Evolutionary conservation across 2,888 invertebrate genomes (phyloP), one percentile per base, ranked within the genome.

Genomic region (Cloeon dipterum): DNA sequence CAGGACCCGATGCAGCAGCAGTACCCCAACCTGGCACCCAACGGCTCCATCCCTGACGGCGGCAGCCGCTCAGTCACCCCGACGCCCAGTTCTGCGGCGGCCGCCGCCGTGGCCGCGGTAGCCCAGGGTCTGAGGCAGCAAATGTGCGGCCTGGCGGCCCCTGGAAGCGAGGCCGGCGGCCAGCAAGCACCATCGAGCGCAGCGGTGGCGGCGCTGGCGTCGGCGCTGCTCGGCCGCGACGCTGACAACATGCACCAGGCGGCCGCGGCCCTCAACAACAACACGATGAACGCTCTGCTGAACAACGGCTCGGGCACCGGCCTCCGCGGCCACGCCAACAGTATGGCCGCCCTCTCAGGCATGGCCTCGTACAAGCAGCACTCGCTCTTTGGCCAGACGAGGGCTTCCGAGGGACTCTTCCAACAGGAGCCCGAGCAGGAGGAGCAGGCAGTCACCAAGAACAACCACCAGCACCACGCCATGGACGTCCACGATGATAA

Each of bases 111-210:
- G 26, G 81, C 81, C 10, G 79, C 79, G 14, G 82, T 83, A 38
- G 83, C 83, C 13, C 81, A 81, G 59, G 79, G 79, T 32, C 62
- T 83, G 40, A 68, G 82, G 36, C 82, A 83, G 46, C 83, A 83
- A 57, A 81, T 83, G 78, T 76, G 75, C 65, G 74, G 70, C 55
- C 74, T 75, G 74, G 74, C 74, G 40, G 79, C 78, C 1, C 72
- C 34, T 17, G 33, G 33, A 10, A 25, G 34, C 18, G 43, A 23
- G 26, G 39, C 38, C 35, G 39, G 20, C 32, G 41, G 20, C 20
- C 39, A 14, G 32, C 36, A 14, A 20, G 43, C 41, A 21, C 36
- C 41, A 5, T 37, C 41, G 10, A 39, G 37, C 19, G 42, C 39
- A 34, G 36, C 40, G 10, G 39, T 41, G 10, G 41, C 38, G 7